These are phyloP conservation scores for Trichomalopsis sarcophagae DNA, from an alignment of 1,140 invertebrate genomes.

Conservation along the genomic window DNA sequence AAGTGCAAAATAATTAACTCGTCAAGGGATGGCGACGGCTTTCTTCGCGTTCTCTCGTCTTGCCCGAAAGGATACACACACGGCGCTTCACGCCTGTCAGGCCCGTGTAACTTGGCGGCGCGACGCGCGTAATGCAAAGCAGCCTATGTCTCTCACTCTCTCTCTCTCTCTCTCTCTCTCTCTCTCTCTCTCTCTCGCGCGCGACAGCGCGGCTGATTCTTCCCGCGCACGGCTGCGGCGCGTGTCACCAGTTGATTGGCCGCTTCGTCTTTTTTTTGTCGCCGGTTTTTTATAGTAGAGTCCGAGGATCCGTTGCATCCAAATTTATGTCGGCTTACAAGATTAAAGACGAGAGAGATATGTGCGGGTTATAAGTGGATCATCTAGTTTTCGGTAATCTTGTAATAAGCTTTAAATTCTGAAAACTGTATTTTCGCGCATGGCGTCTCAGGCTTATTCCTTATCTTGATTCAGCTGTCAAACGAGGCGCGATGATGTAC, in stretches of 20 bases:
- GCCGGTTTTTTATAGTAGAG: not conserved
- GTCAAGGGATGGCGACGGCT: not conserved
- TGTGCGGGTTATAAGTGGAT: too few relatives aligned
- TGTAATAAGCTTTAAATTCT: too few relatives aligned
- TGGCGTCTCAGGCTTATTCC: too few relatives aligned
- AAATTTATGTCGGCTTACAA: too few relatives aligned
- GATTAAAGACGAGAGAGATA: too few relatives aligned
- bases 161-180: not conserved
- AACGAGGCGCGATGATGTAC: too few relatives aligned
- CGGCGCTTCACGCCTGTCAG: constrained; percentile 24
- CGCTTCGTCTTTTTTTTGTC: not conserved
- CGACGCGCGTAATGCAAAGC: not conserved
- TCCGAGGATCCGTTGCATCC: too few relatives aligned
- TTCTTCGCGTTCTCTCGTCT: not conserved
- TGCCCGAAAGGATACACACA: not conserved
- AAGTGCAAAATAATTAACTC: constrained; percentile 24
- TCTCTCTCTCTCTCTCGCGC: not conserved
- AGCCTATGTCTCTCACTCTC: not conserved
- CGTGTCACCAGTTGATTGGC: too few relatives aligned
- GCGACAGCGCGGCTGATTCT: not conserved
- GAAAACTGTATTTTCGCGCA: too few relatives aligned
- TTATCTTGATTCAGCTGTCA: too few relatives aligned
- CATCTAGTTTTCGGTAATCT: too few relatives aligned
- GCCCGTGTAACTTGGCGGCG: not conserved
- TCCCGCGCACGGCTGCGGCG: not conserved